A percentile compares a stretch with the other conserved stretches of the same genome.
Conservation (phyloP, 2,797 vertebrate genomes). For the Craterocephalus amniculus region DNA sequence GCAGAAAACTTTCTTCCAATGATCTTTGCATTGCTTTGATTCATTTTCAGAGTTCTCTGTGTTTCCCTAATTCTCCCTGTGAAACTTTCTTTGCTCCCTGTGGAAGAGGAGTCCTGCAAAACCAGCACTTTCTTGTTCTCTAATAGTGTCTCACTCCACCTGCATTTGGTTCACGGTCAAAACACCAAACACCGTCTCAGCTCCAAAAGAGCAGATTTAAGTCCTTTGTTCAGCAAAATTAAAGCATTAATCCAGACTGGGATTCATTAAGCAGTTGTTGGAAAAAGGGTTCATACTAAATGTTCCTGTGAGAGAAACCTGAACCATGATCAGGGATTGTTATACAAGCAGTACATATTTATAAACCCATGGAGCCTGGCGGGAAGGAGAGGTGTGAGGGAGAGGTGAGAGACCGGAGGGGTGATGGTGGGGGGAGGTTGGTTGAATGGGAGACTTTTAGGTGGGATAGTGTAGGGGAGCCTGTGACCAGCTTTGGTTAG, state of each 20-base stretch:
- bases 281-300: background rate
- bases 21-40: conserved; percentile 76
- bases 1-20: conserved; percentile 34
- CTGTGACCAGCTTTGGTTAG: too few relatives aligned
- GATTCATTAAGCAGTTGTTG: conserved; percentile 21
- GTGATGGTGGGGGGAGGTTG: too few relatives aligned
- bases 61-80: conserved; percentile 83
- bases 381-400: too few relatives aligned
- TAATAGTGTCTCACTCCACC: background rate
- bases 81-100: conserved; percentile 64
- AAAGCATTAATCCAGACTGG: conserved; percentile 12
- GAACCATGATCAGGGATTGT: too few relatives aligned
- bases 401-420: too few relatives aligned
- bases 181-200: conserved; percentile 22
- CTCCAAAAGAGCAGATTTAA: conserved; percentile 15
- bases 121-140: conserved; percentile 30
- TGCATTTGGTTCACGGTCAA: conserved; percentile 15
- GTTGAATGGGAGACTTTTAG: too few relatives aligned
- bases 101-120: conserved; percentile 20
- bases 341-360: too few relatives aligned
- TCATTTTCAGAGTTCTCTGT: conserved; percentile 25
- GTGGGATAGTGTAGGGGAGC: too few relatives aligned
- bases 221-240: conserved; percentile 35
- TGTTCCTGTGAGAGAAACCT: too few relatives aligned
- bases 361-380: too few relatives aligned